Evolutionary conservation across 2,888 invertebrate genomes (phyloP), one percentile per base, ranked within the genome.

Genomic region (Mycalesis mineus): DNA sequence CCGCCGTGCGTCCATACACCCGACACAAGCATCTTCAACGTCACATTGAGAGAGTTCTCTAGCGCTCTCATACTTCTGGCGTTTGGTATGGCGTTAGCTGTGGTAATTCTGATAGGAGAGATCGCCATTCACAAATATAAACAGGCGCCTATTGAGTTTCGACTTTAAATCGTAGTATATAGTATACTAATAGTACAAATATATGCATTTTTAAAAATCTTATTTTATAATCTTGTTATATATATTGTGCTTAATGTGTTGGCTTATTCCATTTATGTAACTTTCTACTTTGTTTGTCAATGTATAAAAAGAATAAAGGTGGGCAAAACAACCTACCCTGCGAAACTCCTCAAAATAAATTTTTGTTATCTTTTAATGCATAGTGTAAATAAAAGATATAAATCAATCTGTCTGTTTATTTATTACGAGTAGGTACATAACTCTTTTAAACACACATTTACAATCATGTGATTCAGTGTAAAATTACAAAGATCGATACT

Each of bases 31-130:
- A 68, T 85, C 5, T 84, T 91, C 61, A 77, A 91, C 62, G 93
- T 93, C 33, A 85, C 89, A 47, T 78, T 93, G 55, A 78, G 81
- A 28, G 93, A 93, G 69, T 91, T 93, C 67, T 90, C 91, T 37
- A 91, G 91, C 58, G 91, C 92, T 0, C 77, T 92, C 11, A 70
- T 91, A 13, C 78, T 91, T 45, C 77, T 93, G 7, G 68, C 80
- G 2, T 68, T 86, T 2, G 93, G 93, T 17, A 78, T 87, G 66
- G 63, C 80, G 14, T 65, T 81, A 0, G 78, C 90, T n/a, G 13
- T 78, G 22, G 42, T 79, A 5, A 62, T 90, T 51, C 66, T 91
- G 22, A 1, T 74, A 0, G 68, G 70, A 0, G 91, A 91, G 67
- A 69, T 82, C 1, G 4, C 76, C 0, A 41, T 68, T 2, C 36